phyloP scores from a whole-genome alignment of 1,140 invertebrate genomes.

The Drosophila mayri region DNA sequence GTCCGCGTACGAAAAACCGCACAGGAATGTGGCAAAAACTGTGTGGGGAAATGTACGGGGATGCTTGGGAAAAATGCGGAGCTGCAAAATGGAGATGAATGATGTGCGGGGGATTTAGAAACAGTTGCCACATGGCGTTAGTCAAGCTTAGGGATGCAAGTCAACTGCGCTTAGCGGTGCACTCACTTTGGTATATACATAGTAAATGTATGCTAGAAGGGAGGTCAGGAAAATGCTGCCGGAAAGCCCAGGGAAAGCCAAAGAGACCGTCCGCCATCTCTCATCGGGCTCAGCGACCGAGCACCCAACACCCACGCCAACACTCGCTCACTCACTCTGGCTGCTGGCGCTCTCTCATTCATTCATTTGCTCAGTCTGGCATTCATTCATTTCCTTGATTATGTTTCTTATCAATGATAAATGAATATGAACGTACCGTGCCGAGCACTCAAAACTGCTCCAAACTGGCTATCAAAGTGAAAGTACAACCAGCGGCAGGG shows the following conservation, averaged over 20 bases:
- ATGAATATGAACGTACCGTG: conserved; percentile 70
- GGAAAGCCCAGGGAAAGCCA: not conserved
- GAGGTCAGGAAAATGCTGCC: not conserved
- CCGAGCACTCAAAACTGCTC: conserved; percentile 74
- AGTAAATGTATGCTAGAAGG: no score
- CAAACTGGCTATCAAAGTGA: conserved; percentile 75
- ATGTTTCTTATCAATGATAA: conserved; percentile 83
- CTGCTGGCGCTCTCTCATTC: conserved; percentile 62
- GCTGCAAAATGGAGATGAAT: conserved; percentile 58
- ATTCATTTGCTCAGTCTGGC: conserved; percentile 79
- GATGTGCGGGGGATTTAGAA: conserved; percentile 63
- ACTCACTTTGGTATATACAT: conserved; percentile 34
- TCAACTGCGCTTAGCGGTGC: conserved; percentile 56
- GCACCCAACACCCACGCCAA: not conserved
- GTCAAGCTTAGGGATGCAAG: conserved; percentile 64
- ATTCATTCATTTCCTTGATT: conserved; percentile 83
- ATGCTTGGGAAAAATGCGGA: conserved; percentile 8
- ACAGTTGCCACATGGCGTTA: conserved; percentile 70
- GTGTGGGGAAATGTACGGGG: conserved; percentile 12
- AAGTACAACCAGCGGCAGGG: conserved; percentile 58
- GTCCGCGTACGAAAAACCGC: conserved; percentile 29
- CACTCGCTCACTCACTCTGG: conserved; percentile 62
- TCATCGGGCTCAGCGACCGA: no score
- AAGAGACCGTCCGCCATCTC: not conserved
- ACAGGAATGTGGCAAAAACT: conserved; percentile 34